Base-by-base conservation (phyloP, 2,888 invertebrate genomes). In the Oxycera nigricornis region DNA sequence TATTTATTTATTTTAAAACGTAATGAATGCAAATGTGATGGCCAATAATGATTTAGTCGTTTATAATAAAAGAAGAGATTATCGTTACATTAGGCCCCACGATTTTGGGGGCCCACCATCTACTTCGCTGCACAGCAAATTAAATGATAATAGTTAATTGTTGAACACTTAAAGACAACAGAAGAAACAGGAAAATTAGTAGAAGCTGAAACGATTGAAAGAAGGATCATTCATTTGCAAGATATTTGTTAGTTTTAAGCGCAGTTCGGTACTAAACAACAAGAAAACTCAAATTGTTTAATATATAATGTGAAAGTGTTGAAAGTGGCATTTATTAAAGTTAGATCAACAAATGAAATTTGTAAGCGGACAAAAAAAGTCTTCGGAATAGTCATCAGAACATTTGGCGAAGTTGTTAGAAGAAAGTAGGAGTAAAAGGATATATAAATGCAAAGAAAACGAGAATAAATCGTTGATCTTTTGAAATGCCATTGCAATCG, bases 21-120 rank as follows among this genome's bases (percentile, higher is more conserved):
- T 85, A 80, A 85, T 85, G 85, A 82, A 84, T 80, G 82, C 80
- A 79, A 78, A 81, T 83, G 82, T 85, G 80, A 85, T 85, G 85
- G 85, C 85, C 82, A 80, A 85, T 81, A 84, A 84, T 84, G 84
- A 84, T 84, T 84, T 84, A 83, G 70, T 50, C 61, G 83, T 82
- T 82, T 81, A 80, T 78, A 79, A 77, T 75, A 78, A 78, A 77
- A 78, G 73, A 77, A 83, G 80, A 74, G 77, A 79, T 78, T 79
- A 78, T 74, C 73, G 77, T 76, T 46, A 52, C 31, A 70, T 74
- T 80, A 81, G 84, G 84, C 85, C 85, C 84, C 84, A 85, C 82
- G 81, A 81, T 79, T 83, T 84, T 83, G 85, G 85, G 84, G 85
- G 85, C 82, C 83, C 84, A 78, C 83, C 81, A 79, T 79, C n/a